These are phyloP conservation scores for Vesta saturnalis DNA, from an alignment of 2,888 invertebrate genomes.

Conservation along the genomic window DNA sequence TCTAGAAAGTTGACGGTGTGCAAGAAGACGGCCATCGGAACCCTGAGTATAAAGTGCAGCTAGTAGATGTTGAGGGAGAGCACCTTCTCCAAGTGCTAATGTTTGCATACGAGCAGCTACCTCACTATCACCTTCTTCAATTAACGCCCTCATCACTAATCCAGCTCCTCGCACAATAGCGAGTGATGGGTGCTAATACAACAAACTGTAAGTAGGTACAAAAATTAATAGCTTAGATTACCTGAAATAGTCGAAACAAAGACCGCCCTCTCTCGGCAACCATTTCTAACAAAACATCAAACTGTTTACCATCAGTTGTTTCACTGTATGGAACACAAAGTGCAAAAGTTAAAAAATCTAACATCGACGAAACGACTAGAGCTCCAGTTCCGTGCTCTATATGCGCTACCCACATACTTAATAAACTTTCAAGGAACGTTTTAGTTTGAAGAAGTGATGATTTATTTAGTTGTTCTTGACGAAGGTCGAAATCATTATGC, in stretches of 20 bases:
- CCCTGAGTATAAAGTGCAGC: conserved; percentile 88
- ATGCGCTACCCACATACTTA: conserved; percentile 95
- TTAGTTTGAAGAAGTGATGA: conserved; percentile 91
- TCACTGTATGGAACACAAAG: conserved; percentile 99
- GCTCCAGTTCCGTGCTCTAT: conserved; percentile 92
- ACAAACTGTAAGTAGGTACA: not conserved
- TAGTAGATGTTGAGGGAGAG: conserved; percentile 90
- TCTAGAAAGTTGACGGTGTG: conserved; percentile 90
- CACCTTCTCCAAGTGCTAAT: conserved; percentile 95
- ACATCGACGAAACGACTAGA: conserved; percentile 95
- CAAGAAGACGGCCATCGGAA: conserved; percentile 82
- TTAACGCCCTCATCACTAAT: conserved; percentile 94
- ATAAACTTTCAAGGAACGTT: conserved; percentile 89
- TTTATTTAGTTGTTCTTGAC: conserved; percentile 98
- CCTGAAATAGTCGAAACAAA: conserved; percentile 92
- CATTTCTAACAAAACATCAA: conserved; percentile 92
- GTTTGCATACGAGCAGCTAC: conserved; percentile 95
- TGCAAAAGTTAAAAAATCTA: conserved; percentile 97
- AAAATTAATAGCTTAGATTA: conserved; percentile 51
- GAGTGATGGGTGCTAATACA: conserved; percentile 88
- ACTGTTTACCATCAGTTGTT: conserved; percentile 96
- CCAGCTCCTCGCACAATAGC: conserved; percentile 99
- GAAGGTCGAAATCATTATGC: conserved; percentile 94
- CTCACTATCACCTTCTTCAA: conserved; percentile 95
- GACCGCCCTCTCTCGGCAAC: conserved; percentile 92